phyloP scores from a whole-genome alignment of 2,888 invertebrate genomes.

The Pammene fasciana region DNA sequence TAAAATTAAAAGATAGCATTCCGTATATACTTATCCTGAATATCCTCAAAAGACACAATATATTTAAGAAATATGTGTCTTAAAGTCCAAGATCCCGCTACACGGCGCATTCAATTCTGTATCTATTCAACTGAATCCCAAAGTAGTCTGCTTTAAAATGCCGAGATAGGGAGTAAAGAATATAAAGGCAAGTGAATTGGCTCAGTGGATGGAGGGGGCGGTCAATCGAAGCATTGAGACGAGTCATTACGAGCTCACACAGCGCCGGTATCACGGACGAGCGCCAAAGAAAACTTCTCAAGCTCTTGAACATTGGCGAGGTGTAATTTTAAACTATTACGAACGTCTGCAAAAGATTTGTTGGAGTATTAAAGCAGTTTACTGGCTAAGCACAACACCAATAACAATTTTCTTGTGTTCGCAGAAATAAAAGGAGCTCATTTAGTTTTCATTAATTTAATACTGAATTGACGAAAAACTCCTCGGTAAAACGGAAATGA shows the following conservation, averaged over 20 bases:
- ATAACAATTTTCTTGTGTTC: background rate
- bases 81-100: conserved; percentile 32
- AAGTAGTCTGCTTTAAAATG: conserved; percentile 56
- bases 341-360: conserved; percentile 1
- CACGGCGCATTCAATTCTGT: conserved; percentile 34
- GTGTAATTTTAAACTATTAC: conserved; percentile 16
- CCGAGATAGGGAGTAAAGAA: conserved; percentile 69
- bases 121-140: conserved; percentile 39
- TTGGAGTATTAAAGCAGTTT: background rate
- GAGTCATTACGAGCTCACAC: conserved; percentile 71
- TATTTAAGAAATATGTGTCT: conserved; percentile 29
- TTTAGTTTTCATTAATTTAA: background rate
- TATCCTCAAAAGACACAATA: conserved; percentile 15
- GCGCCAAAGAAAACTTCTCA: conserved; percentile 34
- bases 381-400: background rate
- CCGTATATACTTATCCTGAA: conserved; percentile 7
- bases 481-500: background rate
- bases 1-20: background rate
- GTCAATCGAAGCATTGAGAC: conserved; percentile 77
- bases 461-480: background rate
- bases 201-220: conserved; percentile 64
- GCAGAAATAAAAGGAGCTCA: background rate
- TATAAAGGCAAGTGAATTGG: conserved; percentile 73
- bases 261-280: conserved; percentile 44
- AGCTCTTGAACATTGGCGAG: conserved; percentile 7